Evolutionary conservation across 1,140 invertebrate genomes (phyloP), one percentile per base, ranked within the genome.

Genomic region (Conopomorpha cramerella): DNA sequence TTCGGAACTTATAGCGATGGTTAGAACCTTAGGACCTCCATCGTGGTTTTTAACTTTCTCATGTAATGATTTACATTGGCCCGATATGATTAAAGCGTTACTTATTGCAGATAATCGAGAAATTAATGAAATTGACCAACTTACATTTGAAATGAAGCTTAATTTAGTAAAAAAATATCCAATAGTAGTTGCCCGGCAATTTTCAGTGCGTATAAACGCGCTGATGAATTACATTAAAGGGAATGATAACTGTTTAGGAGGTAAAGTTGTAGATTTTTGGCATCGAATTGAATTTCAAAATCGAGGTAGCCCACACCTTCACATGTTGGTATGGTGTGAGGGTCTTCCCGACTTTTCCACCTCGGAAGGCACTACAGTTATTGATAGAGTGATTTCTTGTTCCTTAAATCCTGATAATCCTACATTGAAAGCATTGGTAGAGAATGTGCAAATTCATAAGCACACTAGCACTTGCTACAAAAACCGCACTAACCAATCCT

Each of bases 51-150:
- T 37, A 11, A 43, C 41, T 6, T 43, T 43, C 4, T 28, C 19
- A 12, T 43, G 41, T 17, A 43, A 43, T 26, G 40, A 38, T 25
- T 14, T 42, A 13, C 27, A 34, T 16, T 42, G 40, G 40, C 18
- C 8, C 1, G 40, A 42, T 33, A 42, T 42, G 36, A 1, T 31
- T 1, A 42, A 36, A 34, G 41, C 36, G 11, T 15, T 38, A 2
- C 26, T 43, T 23, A 30, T 34, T 13, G 32, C 36, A 6, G 35
- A 34, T 34, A 31, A 35, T n/a, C 12, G 23, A 16, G 8, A 27
- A 15, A 12, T 16, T 3, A 14, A 15, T 27, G 7, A 26, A 7
- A 13, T 25, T 8, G 23, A 26, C 2, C 2, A 13, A 8, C 3
- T 36, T 0, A 8, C 14, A 8, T 36, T 36, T 16, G 3, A 7